Conservation (phyloP, 2,888 invertebrate species). For the Synergus itoensis region DNA sequence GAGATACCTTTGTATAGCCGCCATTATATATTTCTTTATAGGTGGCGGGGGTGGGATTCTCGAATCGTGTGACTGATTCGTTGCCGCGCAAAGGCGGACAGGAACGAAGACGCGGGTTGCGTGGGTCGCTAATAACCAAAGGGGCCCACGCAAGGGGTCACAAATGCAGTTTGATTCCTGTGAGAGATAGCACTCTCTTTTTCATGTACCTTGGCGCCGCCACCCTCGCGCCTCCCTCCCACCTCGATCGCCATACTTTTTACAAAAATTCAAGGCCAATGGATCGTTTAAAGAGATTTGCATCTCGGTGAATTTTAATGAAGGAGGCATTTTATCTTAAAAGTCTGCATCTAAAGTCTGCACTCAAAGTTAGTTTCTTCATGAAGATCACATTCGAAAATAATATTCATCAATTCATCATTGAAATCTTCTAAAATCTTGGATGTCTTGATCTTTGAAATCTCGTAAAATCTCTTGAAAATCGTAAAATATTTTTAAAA, state of each 20-base stretch:
- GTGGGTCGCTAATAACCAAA: conserved; percentile 15
- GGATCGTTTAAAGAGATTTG: conserved; percentile 1
- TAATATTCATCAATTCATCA: no score
- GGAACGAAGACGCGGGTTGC: conserved; percentile 38
- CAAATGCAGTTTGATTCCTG: neutral
- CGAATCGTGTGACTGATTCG: conserved; percentile 46
- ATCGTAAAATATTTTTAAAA: no score
- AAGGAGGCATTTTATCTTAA: neutral
- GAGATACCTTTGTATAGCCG: conserved; percentile 47
- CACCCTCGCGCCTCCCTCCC: neutral
- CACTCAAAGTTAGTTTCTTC: neutral
- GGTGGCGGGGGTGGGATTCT: conserved; percentile 46
- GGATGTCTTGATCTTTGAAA: no score
- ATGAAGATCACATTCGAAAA: neutral
- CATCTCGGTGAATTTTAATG: neutral
- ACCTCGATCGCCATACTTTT: neutral
- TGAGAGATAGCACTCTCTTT: neutral
- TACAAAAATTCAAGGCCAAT: neutral
- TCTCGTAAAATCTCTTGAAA: no score
- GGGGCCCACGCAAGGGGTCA: conserved; percentile 20
- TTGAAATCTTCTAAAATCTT: no score
- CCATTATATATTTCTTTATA: conserved; percentile 56
- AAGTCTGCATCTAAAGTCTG: neutral
- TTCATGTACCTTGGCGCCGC: conserved; percentile 10
- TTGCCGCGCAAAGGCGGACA: conserved; percentile 30